Percentiles rank a stretch among this genome's conserved stretches.
Evolutionary conservation across 37 sponge, comb jelly and placozoan species (phyloP).

Genomic region (Chondrosia reniformis): DNA sequence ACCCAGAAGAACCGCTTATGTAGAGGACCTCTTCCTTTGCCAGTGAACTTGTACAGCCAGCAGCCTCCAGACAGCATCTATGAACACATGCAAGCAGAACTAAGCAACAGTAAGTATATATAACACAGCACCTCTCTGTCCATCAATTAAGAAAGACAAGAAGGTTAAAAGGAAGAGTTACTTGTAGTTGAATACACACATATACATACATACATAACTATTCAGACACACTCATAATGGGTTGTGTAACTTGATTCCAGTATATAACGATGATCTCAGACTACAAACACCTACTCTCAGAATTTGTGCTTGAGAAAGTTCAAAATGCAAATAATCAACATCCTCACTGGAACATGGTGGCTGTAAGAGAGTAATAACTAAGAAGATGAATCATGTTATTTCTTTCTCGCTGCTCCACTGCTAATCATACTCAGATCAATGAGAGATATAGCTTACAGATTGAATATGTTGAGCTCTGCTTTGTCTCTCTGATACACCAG

Average conservation of each 20-base stretch:
- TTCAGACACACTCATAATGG: not conserved
- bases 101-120: not conserved
- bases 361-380: no score
- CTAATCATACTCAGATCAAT: no score
- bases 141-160: no score
- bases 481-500: no score
- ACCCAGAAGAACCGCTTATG: conserved; percentile 72
- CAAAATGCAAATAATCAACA: not conserved
- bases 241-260: not conserved
- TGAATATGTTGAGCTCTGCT: no score
- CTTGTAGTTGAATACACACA: not conserved
- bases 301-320: not conserved
- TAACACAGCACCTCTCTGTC: no score
- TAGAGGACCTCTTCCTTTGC: conserved; percentile 70
- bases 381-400: no score
- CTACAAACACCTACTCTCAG: not conserved
- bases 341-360: no score
- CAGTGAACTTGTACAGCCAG: conserved; percentile 77
- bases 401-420: no score
- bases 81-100: not conserved
- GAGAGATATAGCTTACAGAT: no score
- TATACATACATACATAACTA: not conserved
- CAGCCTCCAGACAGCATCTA: conserved; percentile 57
- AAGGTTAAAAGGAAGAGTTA: not conserved
- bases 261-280: not conserved